Conservation (phyloP, 1,140 invertebrate genomes). For the Habropoda laboriosa region DNA sequence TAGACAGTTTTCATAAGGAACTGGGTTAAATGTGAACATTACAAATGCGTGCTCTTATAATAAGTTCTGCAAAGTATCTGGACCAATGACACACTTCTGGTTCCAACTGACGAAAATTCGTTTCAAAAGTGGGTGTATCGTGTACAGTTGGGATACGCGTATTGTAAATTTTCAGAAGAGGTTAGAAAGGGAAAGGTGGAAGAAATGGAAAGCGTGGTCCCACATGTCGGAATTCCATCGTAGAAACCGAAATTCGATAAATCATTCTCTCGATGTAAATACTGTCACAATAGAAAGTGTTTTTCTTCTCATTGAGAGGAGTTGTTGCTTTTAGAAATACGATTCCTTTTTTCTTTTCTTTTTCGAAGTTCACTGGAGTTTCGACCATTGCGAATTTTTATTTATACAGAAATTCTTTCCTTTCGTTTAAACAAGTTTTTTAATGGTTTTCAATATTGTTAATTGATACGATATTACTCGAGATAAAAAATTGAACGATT, state of each 20-base stretch:
- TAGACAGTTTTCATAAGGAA: too few relatives aligned
- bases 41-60: too few relatives aligned
- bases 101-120: not conserved
- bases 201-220: slow-evolving; percentile 63
- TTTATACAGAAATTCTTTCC: too few relatives aligned
- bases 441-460: too few relatives aligned
- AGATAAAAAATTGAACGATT: too few relatives aligned
- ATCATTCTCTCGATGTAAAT: slow-evolving; percentile 57
- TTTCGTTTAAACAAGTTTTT: too few relatives aligned
- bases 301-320: too few relatives aligned
- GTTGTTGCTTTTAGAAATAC: too few relatives aligned
- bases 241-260: slow-evolving; percentile 74
- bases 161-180: not conserved
- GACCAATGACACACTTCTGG: not conserved
- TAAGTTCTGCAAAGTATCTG: not conserved
- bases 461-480: too few relatives aligned
- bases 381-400: too few relatives aligned
- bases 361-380: too few relatives aligned
- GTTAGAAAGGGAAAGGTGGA: slow-evolving; percentile 55
- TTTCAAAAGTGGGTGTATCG: not conserved
- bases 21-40: too few relatives aligned
- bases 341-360: not conserved
- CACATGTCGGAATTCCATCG: slow-evolving; percentile 56
- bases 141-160: not conserved
- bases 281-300: not conserved